Evolutionary conservation across 2,113 vertebrate genomes (phyloP).

Genomic region (Zonotrichia leucophrys): DNA sequence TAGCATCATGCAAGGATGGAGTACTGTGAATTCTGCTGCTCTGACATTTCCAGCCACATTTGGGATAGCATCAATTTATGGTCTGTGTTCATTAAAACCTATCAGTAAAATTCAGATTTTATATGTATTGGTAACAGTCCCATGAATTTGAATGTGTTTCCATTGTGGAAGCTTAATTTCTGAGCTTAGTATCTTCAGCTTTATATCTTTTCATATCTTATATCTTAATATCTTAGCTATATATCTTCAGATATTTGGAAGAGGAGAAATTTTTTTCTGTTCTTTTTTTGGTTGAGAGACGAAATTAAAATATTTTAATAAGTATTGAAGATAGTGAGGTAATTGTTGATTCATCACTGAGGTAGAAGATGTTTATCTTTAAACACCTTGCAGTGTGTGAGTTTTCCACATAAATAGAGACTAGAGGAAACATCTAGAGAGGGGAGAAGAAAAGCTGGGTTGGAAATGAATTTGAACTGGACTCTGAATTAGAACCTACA

Average conservation of each 20-base stretch:
- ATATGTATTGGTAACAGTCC: neutral
- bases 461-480: neutral
- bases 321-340: neutral
- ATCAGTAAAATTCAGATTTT: neutral
- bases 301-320: neutral
- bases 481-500: neutral
- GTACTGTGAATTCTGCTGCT: neutral
- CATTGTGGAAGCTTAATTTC: neutral
- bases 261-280: fast-evolving
- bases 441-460: neutral
- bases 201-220: too few relatives aligned
- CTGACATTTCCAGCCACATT: neutral
- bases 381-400: neutral
- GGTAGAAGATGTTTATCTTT: neutral
- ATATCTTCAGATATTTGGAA: neutral
- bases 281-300: neutral
- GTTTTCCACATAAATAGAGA: neutral
- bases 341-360: neutral
- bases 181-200: neutral
- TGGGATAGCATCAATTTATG: neutral
- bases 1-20: neutral
- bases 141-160: neutral
- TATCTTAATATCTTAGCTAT: neutral
- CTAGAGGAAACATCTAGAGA: neutral
- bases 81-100: neutral